Conservation (phyloP, 1,140 invertebrate species). For the Ooceraea biroi region DNA sequence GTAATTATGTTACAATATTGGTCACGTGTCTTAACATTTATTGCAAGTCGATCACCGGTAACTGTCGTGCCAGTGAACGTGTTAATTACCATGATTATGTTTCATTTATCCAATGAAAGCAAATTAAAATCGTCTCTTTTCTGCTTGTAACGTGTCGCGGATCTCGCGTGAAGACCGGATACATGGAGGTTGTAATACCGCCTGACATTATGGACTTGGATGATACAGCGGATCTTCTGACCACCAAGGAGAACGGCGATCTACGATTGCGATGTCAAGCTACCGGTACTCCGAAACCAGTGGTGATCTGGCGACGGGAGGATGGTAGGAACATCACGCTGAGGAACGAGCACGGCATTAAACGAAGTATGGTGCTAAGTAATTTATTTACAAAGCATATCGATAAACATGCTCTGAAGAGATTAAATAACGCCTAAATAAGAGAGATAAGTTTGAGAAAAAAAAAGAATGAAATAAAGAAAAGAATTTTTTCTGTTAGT, state of each 20-base stretch:
- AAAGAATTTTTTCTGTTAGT: neutral
- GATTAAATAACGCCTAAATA: neutral
- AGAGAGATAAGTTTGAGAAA: neutral
- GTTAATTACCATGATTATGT: too few relatives aligned
- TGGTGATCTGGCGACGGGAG: conserved; percentile 91
- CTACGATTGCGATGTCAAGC: conserved; percentile 91
- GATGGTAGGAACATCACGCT: conserved; percentile 91
- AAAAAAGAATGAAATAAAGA: neutral
- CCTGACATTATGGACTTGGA: conserved; percentile 91
- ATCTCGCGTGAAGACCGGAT: conserved; percentile 88
- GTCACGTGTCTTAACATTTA: too few relatives aligned
- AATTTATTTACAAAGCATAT: neutral
- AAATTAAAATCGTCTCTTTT: neutral
- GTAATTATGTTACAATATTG: too few relatives aligned
- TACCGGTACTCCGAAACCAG: conserved; percentile 92
- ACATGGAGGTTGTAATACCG: conserved; percentile 93
- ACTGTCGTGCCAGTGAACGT: too few relatives aligned
- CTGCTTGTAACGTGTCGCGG: conserved; percentile 1
- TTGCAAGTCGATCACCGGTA: too few relatives aligned
- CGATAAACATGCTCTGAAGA: neutral
- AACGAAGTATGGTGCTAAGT: conserved; percentile 86
- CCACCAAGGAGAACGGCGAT: conserved; percentile 89
- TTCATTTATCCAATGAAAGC: too few relatives aligned
- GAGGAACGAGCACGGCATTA: conserved; percentile 88
- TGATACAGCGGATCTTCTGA: conserved; percentile 77